Evolutionary conservation across 2,888 invertebrate species (phyloP).

Genomic region (Oxycera nigricornis): DNA sequence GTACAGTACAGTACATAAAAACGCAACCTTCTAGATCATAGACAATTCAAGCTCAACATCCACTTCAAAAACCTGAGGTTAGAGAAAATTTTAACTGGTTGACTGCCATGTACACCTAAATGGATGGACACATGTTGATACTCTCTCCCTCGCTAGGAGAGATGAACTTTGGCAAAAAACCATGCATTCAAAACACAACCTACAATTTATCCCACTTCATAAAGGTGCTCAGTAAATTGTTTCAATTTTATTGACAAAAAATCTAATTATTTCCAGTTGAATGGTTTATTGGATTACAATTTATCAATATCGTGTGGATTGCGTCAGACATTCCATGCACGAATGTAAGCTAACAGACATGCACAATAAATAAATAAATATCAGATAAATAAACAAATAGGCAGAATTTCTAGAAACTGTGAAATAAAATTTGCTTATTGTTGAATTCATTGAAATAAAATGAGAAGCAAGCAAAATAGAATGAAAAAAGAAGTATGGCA

Average conservation of each 20-base stretch:
- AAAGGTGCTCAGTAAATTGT: neutral
- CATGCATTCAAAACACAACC: too few relatives aligned
- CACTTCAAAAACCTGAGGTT: too few relatives aligned
- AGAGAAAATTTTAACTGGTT: too few relatives aligned
- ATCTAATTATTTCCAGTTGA: constrained; percentile 17
- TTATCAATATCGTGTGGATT: neutral
- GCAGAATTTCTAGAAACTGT: neutral
- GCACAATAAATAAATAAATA: constrained; percentile 3
- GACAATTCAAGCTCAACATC: too few relatives aligned
- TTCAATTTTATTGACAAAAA: constrained; percentile 11
- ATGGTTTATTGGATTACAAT: constrained; percentile 24
- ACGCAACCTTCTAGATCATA: too few relatives aligned
- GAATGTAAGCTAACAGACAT: neutral
- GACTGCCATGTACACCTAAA: too few relatives aligned
- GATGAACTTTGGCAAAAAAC: too few relatives aligned
- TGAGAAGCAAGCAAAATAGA: neutral
- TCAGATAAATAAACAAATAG: neutral
- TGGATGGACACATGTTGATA: too few relatives aligned
- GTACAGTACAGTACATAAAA: too few relatives aligned
- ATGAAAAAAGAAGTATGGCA: neutral
- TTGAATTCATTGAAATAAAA: neutral
- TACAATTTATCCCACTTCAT: too few relatives aligned
- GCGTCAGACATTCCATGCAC: neutral
- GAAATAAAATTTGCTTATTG: neutral
- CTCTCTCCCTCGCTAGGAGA: too few relatives aligned